A percentile compares a stretch with the other conserved stretches of the same genome.
phyloP scores from a whole-genome alignment of 2,888 invertebrate genomes.

The Apamea epomidion region DNA sequence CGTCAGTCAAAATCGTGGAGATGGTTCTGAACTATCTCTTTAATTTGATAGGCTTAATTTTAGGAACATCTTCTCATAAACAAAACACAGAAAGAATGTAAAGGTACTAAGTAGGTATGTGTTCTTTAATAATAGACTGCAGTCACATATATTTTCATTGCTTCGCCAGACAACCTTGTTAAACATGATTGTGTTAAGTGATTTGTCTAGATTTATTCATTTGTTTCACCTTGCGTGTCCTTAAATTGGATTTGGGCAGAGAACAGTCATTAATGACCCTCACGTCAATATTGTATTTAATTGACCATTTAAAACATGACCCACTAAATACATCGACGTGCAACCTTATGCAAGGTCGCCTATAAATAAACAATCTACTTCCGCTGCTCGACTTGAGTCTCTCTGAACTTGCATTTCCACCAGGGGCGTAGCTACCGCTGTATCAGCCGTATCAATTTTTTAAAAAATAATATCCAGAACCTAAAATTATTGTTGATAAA shows the following conservation, averaged over 20 bases:
- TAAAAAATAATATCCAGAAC: too few species aligned
- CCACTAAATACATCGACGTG: slow-evolving; percentile 15
- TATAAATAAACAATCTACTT: slow-evolving; percentile 29
- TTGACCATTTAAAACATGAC: slow-evolving; percentile 31
- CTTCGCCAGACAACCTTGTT: slow-evolving; percentile 6
- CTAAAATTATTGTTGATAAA: too few species aligned
- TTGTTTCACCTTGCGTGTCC: slow-evolving; percentile 36
- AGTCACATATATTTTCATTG: slow-evolving; percentile 14
- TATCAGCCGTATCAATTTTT: too few species aligned
- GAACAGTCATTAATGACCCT: slow-evolving; percentile 33
- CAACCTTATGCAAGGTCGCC: slow-evolving; percentile 37
- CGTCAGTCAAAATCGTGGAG: not conserved
- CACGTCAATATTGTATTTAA: slow-evolving; percentile 14
- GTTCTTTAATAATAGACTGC: not conserved
- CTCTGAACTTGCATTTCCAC: not conserved
- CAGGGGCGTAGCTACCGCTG: too few species aligned
- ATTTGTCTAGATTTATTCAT: slow-evolving; percentile 23
- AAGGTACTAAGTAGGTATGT: not conserved
- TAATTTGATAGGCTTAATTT: not conserved
- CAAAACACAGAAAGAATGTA: not conserved
- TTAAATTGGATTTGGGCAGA: slow-evolving; percentile 31
- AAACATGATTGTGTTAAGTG: not conserved
- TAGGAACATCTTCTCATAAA: not conserved
- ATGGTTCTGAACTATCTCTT: not conserved
- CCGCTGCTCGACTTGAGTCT: slow-evolving; percentile 24